These are phyloP conservation scores for Setophaga petechia DNA, from an alignment of 2,113 vertebrate genomes.

Conservation along the genomic window DNA sequence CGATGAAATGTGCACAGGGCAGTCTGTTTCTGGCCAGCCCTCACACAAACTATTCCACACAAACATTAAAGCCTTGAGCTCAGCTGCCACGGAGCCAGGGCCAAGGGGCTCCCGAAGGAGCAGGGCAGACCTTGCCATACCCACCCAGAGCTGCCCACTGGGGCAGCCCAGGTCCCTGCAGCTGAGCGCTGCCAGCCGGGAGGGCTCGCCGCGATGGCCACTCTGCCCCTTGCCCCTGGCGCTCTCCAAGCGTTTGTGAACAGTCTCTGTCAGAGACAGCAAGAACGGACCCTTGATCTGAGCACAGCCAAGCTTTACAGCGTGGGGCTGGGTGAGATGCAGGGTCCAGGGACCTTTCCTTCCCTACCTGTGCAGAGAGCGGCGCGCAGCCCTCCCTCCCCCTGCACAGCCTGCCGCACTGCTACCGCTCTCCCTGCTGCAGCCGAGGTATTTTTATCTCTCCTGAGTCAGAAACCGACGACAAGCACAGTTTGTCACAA, in stretches of 20 bases:
- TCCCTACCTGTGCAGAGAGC: background rate
- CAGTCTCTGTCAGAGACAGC: background rate
- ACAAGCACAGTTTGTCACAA: constrained; percentile 26
- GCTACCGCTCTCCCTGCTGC: background rate
- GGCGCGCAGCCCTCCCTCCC: background rate
- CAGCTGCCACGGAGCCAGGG: rapidly evolving
- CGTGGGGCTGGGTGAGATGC: rapidly evolving
- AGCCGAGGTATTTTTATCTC: constrained; percentile 59
- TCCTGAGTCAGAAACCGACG: constrained; percentile 48
- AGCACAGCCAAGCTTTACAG: rapidly evolving
- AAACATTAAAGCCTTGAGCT: background rate
- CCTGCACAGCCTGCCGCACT: background rate
- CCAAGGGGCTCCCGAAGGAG: rapidly evolving
- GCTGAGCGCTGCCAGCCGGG: rapidly evolving
- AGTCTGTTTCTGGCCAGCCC: background rate
- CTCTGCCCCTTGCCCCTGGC: background rate
- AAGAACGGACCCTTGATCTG: background rate
- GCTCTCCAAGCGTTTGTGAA: background rate
- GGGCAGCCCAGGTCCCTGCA: background rate
- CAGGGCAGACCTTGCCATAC: rapidly evolving
- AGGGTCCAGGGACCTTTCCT: background rate
- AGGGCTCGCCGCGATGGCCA: background rate
- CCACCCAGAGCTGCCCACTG: rapidly evolving
- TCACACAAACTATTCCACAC: background rate
- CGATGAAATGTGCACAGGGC: rapidly evolving